A percentile compares a stretch with the other conserved stretches of the same genome.
Evolutionary conservation across 2,888 invertebrate species (phyloP).

Genomic region (Heliconius ethilla): DNA sequence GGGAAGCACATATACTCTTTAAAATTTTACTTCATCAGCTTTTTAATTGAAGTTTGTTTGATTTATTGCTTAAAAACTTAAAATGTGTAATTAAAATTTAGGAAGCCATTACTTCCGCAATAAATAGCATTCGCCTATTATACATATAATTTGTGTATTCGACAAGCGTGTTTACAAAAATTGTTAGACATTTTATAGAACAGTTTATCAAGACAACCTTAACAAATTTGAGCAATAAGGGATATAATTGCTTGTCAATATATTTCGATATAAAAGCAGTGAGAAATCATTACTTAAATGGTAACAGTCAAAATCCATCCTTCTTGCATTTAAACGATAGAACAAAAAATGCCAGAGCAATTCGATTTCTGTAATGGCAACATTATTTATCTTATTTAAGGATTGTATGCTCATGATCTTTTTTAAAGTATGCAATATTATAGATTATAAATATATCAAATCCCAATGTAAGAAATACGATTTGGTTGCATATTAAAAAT

Average conservation of each 20-base stretch:
- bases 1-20: conserved; percentile 53
- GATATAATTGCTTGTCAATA: conserved; percentile 62
- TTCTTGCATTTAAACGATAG: conserved; percentile 58
- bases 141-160: conserved; percentile 77
- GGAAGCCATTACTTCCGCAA: conserved; percentile 83
- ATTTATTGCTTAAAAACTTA: conserved; percentile 63
- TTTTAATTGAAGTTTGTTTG: conserved; percentile 54
- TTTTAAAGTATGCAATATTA: not conserved
- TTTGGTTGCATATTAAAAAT: not conserved
- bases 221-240: conserved; percentile 56
- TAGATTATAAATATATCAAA: not conserved
- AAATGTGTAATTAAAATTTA: conserved; percentile 78
- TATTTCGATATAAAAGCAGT: conserved; percentile 45
- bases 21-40: conserved; percentile 49
- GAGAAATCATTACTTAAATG: conserved; percentile 47
- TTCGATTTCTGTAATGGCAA: conserved; percentile 68
- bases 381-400: conserved; percentile 58
- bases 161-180: conserved; percentile 83
- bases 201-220: conserved; percentile 57
- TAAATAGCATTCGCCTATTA: conserved; percentile 79
- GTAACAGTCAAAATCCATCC: conserved; percentile 65
- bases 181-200: conserved; percentile 74
- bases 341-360: conserved; percentile 62
- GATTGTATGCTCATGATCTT: conserved; percentile 53
- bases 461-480: not conserved